phyloP scores from a whole-genome alignment of 2,797 vertebrate species.

The Sebastes melanostomus region DNA sequence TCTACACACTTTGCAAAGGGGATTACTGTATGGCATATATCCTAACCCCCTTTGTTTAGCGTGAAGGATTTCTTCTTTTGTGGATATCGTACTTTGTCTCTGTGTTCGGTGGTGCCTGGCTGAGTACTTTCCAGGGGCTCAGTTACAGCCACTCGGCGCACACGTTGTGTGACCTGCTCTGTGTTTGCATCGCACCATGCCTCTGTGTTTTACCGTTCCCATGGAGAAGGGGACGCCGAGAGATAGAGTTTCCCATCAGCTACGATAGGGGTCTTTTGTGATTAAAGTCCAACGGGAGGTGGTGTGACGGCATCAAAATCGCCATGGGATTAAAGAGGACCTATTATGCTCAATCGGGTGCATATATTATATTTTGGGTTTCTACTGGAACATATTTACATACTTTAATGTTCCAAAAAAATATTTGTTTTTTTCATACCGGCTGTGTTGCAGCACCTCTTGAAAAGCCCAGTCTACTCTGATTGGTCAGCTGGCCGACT shows the following conservation, averaged over 20 bases:
- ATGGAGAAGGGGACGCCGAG: constrained; percentile 49
- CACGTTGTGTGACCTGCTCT: constrained; percentile 34
- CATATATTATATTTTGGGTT: background rate
- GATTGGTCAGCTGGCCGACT: too few relatives aligned
- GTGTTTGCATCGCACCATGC: constrained; percentile 40
- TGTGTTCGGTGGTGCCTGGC: constrained; percentile 38
- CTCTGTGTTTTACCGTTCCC: constrained; percentile 59
- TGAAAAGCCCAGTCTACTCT: too few relatives aligned
- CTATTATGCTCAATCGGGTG: background rate
- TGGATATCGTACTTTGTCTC: constrained; percentile 19
- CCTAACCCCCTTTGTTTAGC: constrained; percentile 47
- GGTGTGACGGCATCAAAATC: constrained; percentile 5
- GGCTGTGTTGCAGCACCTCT: too few relatives aligned
- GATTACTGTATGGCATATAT: constrained; percentile 64
- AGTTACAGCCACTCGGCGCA: constrained; percentile 41
- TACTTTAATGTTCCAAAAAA: background rate
- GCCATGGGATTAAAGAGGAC: background rate
- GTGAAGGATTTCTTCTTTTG: constrained; percentile 25
- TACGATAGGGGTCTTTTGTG: constrained; percentile 16
- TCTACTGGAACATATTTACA: background rate
- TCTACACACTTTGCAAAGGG: constrained; percentile 66
- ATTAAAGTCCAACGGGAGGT: constrained; percentile 3
- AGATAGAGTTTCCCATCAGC: constrained; percentile 57
- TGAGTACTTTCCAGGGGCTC: constrained; percentile 43
- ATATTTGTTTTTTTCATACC: background rate